phyloP scores from a whole-genome alignment of 2,797 vertebrate genomes.

The Sparus aurata region DNA sequence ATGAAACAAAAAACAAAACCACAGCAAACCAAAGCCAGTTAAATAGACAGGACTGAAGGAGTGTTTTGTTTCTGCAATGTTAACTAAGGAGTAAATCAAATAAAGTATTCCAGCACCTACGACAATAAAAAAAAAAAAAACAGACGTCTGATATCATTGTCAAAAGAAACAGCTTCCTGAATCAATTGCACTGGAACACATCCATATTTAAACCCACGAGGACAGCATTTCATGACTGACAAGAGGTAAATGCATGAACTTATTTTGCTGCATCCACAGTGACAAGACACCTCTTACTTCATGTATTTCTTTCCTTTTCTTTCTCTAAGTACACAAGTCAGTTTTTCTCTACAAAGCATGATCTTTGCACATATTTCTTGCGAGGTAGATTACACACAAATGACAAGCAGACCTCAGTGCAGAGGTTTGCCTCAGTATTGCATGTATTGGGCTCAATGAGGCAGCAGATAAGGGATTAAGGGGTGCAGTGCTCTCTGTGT shows the following conservation, averaged over 20 bases:
- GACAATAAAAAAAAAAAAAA: too few species aligned
- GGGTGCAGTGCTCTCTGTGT: neutral
- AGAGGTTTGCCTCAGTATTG: too few species aligned
- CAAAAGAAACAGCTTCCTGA: too few species aligned
- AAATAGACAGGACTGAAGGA: neutral
- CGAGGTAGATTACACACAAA: too few species aligned
- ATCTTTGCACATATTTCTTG: too few species aligned
- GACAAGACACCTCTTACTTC: too few species aligned
- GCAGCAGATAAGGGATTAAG: neutral
- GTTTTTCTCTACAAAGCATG: neutral
- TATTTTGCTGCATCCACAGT: neutral
- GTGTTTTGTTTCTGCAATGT: neutral
- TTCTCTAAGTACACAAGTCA: too few species aligned
- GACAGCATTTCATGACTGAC: neutral
- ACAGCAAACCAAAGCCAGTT: too few species aligned
- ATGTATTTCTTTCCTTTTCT: too few species aligned
- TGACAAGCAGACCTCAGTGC: too few species aligned
- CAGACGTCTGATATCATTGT: too few species aligned
- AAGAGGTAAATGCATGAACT: neutral
- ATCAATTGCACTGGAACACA: neutral
- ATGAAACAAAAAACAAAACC: neutral
- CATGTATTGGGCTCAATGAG: too few species aligned
- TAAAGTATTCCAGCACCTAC: neutral
- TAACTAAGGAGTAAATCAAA: neutral
- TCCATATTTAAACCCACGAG: neutral